Evolutionary conservation across 2,888 invertebrate genomes (phyloP), one percentile per base, ranked within the genome.

Genomic region (Lycophotia porphyrea): DNA sequence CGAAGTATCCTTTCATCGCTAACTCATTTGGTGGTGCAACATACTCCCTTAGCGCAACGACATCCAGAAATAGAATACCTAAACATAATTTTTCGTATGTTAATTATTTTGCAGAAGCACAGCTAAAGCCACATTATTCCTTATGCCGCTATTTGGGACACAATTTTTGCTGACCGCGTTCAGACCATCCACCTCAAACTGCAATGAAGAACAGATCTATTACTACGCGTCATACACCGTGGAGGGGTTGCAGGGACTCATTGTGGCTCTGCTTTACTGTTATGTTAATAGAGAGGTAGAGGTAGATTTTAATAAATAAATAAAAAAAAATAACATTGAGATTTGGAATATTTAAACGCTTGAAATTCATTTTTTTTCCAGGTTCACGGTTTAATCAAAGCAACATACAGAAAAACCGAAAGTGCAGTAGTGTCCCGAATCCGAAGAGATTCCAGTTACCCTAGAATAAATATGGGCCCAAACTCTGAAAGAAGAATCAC

Each of bases 101-200:
- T 47, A 52, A 60, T 75, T 44, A 49, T 93, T 91, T 88, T 89
- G 18, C 90, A 97, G 97, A 91, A 97, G 96, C 80, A 97, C 97
- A 47, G 95, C 97, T 31, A 97, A 97, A 88, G 97, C 98, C 0
- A 97, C 97, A 0, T 87, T 98, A 66, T 97, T 98, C 86, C 94
- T 98, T 84, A 97, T 98, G 92, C 98, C 98, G 0, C 93, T 98
- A 52, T 97, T 98, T 85, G 98, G 98, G 2, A 95, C 97, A 0
- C 98, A 98, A 88, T 97, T 98, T 87, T 94, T 98, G 31, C 92
- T 98, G 72, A 97, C 97, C 0, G 96, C 97, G 1, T 94, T 97
- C 55, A 92, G 97, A 71, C 97, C 97, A 5, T 92, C 93, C 27
- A 97, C 97, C 0, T 93, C 93, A 0, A 94, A 94, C 86, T 97